A percentile compares a stretch with the other conserved stretches of the same genome.
phyloP scores from a whole-genome alignment of 2,797 vertebrate species.

The Aselliscus stoliczkanus region DNA sequence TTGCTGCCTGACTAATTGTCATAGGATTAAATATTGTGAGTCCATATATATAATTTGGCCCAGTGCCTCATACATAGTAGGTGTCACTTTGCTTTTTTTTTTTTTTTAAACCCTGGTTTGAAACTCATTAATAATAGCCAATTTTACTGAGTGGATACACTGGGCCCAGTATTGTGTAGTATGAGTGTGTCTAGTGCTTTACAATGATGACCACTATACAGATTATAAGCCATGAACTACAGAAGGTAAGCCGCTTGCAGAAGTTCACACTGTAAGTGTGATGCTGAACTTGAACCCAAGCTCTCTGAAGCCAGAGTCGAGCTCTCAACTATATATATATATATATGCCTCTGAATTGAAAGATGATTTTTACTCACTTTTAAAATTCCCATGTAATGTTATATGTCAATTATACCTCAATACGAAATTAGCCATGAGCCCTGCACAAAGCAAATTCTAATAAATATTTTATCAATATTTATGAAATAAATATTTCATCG shows the following conservation, averaged over 20 bases:
- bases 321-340: not conserved
- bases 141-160: not conserved
- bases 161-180: not conserved
- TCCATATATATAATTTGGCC: not conserved
- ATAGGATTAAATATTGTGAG: not conserved
- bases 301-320: not conserved
- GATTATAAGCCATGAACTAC: not conserved
- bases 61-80: not conserved
- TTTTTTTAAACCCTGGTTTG: not conserved
- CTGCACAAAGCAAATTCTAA: not conserved
- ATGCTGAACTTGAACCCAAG: not conserved
- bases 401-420: not conserved
- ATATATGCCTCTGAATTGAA: not conserved
- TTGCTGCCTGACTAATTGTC: not conserved
- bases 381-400: not conserved
- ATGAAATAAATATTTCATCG: too few species aligned
- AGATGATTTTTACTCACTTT: not conserved
- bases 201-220: not conserved
- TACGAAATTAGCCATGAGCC: not conserved
- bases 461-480: not conserved
- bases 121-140: not conserved
- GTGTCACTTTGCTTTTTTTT: not conserved
- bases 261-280: not conserved
- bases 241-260: not conserved
- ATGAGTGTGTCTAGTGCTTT: not conserved